These are phyloP conservation scores for Apteryx owenii DNA, from an alignment of 2,113 vertebrate genomes.

Conservation along the genomic window DNA sequence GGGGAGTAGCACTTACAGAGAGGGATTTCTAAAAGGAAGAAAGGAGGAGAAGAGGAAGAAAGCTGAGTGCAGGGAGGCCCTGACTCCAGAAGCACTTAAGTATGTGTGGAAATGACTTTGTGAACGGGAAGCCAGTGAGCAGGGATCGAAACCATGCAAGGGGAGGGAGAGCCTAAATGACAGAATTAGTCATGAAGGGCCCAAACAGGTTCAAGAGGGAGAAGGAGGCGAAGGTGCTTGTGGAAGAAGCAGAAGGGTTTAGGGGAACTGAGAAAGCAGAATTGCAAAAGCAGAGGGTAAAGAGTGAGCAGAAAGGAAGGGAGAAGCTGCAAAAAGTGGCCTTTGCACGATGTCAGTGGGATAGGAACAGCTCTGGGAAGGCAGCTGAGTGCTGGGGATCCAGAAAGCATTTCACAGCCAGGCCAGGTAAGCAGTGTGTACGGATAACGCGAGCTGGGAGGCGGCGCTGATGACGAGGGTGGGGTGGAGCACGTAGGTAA, in stretches of 20 bases:
- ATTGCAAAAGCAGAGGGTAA: background rate
- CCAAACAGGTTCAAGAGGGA: background rate
- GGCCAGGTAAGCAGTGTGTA: fast-evolving
- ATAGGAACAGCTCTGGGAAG: background rate
- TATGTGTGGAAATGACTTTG: background rate
- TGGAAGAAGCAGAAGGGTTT: background rate
- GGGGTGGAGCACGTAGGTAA: background rate
- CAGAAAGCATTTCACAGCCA: background rate
- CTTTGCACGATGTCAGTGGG: fast-evolving
- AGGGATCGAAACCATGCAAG: background rate
- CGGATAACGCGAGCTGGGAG: background rate
- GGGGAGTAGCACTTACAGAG: background rate
- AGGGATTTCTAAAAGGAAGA: background rate
- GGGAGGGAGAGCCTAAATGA: background rate
- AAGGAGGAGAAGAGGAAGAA: background rate
- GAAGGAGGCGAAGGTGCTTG: background rate
- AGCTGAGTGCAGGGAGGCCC: background rate
- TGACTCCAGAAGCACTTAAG: background rate
- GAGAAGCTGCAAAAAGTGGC: background rate
- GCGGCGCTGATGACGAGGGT: fast-evolving
- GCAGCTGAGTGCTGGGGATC: background rate
- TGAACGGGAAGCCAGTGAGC: background rate
- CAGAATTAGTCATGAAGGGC: background rate
- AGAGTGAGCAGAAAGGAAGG: background rate
- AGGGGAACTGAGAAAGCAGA: background rate